These are phyloP conservation scores for Cydia strobilella DNA, from an alignment of 1,140 invertebrate species.

Conservation along the genomic window DNA sequence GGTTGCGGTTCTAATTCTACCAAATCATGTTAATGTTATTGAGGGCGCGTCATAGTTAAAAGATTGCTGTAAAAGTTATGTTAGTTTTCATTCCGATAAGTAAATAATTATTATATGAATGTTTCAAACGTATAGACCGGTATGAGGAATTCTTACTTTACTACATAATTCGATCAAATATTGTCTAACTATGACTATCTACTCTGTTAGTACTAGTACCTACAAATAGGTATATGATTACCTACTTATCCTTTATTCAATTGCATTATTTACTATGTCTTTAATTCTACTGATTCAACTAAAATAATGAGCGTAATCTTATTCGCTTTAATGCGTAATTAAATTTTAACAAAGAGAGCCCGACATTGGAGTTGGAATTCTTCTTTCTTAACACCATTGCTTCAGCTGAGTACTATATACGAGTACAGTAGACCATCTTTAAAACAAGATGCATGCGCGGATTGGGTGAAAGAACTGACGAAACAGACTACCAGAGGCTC, in stretches of 20 bases:
- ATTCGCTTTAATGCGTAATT: background rate
- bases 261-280: background rate
- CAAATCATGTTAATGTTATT: constrained; percentile 2
- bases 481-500: no score
- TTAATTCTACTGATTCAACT: background rate
- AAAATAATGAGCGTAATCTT: background rate
- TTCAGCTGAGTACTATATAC: background rate
- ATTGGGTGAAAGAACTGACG: no score
- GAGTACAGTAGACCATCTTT: background rate
- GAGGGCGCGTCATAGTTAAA: background rate
- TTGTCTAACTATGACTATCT: no score
- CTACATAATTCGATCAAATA: no score
- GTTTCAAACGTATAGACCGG: no score
- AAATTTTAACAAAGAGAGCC: background rate
- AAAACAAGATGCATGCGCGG: background rate
- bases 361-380: background rate
- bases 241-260: background rate
- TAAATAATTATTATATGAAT: no score
- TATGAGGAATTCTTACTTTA: no score
- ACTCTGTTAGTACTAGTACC: no score
- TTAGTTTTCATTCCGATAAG: no score
- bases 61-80: background rate
- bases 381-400: background rate
- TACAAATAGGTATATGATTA: no score
- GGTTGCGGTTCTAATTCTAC: background rate